These are phyloP conservation scores for Scarus forsteni DNA, from an alignment of 2,797 vertebrate genomes.

Conservation along the genomic window DNA sequence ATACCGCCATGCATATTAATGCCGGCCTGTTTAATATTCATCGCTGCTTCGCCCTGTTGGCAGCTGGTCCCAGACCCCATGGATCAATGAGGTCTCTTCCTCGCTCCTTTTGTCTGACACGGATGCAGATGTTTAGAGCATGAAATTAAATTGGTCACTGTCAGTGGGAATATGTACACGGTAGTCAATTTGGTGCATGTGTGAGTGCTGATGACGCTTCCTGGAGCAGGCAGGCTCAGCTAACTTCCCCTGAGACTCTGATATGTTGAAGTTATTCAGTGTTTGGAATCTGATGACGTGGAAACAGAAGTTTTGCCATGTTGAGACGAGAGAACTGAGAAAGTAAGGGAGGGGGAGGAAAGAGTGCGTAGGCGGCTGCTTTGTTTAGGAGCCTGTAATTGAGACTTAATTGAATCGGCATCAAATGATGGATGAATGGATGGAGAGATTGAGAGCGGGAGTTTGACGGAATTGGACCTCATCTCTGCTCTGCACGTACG, in stretches of 20 bases:
- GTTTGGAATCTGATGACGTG: conserved; percentile 48
- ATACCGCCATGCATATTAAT: conserved; percentile 77
- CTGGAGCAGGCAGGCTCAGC: conserved; percentile 36
- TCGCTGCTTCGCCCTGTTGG: conserved; percentile 71
- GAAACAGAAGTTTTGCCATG: conserved; percentile 60
- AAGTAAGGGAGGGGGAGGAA: conserved; percentile 20
- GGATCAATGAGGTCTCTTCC: conserved; percentile 73
- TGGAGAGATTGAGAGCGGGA: conserved; percentile 53
- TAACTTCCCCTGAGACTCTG: conserved; percentile 41
- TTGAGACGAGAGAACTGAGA: conserved; percentile 16
- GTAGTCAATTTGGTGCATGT: conserved; percentile 29
- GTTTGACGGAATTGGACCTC: conserved; percentile 57
- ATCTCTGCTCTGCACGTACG: conserved; percentile 65
- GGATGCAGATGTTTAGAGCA: conserved; percentile 83
- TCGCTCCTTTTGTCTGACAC: conserved; percentile 77
- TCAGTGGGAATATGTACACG: conserved; percentile 59
- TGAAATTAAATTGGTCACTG: conserved; percentile 82
- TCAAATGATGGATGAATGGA: conserved; percentile 66
- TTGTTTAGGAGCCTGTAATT: conserved; percentile 85
- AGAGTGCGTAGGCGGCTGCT: conserved; percentile 61
- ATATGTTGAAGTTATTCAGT: conserved; percentile 60
- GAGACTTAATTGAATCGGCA: conserved; percentile 89
- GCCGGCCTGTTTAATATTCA: conserved; percentile 77
- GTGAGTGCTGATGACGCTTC: conserved; percentile 13
- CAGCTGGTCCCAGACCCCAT: conserved; percentile 74